Conservation (phyloP, 2,113 vertebrate species). For the Eonycteris spelaea region DNA sequence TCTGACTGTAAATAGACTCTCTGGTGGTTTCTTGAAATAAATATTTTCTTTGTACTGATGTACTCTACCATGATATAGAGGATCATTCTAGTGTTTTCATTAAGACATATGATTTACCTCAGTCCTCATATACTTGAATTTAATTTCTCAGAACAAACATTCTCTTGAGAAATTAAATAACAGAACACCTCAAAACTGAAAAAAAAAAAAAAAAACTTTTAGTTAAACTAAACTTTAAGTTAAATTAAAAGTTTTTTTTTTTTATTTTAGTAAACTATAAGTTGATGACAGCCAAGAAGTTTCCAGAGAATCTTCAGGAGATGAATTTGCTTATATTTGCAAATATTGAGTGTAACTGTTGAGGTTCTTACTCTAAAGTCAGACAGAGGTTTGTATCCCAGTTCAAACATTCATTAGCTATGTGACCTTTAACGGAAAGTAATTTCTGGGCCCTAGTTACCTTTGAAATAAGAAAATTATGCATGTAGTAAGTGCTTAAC, state of each 20-base stretch:
- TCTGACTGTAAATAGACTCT: neutral
- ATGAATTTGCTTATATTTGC: neutral
- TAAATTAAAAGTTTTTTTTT: neutral
- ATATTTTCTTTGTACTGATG: neutral
- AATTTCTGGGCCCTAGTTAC: neutral
- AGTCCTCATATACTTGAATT: neutral
- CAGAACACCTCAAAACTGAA: neutral
- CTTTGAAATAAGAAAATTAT: neutral
- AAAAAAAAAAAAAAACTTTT: neutral
- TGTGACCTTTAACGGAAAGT: neutral
- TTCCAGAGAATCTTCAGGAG: neutral
- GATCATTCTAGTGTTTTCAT: neutral
- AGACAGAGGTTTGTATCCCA: neutral
- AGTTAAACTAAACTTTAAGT: neutral
- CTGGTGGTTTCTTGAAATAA: neutral
- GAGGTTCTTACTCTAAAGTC: neutral
- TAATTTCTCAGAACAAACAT: neutral
- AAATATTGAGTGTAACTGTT: neutral
- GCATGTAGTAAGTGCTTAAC: neutral
- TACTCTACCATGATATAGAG: neutral
- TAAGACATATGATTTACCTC: neutral
- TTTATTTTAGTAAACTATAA: neutral
- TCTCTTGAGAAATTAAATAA: slow-evolving; percentile 22
- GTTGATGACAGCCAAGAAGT: neutral
- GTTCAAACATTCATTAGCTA: neutral